Evolutionary conservation across 2,888 invertebrate species (phyloP).

Genomic region (Erpobdella octoculata): DNA sequence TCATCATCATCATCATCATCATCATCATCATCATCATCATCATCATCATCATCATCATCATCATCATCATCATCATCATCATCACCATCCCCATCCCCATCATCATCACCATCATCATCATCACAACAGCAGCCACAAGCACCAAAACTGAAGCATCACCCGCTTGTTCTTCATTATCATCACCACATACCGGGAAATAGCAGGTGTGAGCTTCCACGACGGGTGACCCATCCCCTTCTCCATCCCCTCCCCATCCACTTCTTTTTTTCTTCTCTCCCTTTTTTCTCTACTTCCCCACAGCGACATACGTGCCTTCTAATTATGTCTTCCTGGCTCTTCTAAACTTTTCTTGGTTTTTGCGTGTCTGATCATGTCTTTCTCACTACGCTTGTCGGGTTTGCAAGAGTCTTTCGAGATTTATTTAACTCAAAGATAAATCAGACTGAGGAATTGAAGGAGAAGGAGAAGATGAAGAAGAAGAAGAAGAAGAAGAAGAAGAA

Average conservation of each 20-base stretch:
- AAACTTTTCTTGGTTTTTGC: too few species aligned
- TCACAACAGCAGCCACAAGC: constrained; percentile 7
- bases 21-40: constrained; percentile 20
- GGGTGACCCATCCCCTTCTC: background rate
- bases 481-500: too few species aligned
- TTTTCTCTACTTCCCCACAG: background rate
- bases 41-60: constrained; percentile 26
- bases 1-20: constrained; percentile 16
- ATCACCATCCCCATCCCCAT: constrained; percentile 25
- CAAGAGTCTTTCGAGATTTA: too few species aligned
- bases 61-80: constrained; percentile 27
- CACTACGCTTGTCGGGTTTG: too few species aligned
- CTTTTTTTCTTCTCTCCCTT: background rate
- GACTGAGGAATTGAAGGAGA: too few species aligned
- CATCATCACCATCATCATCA: constrained; percentile 26
- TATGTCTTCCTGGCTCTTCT: too few species aligned
- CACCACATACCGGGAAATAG: background rate
- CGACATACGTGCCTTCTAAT: too few species aligned
- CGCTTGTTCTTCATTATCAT: background rate
- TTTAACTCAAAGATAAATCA: too few species aligned
- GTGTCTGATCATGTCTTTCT: too few species aligned
- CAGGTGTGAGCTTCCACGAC: background rate
- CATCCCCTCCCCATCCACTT: background rate
- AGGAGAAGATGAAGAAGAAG: too few species aligned
- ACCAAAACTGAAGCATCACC: constrained; percentile 5